phyloP scores from a whole-genome alignment of 1,140 invertebrate species.

The Anastatus disparis region DNA sequence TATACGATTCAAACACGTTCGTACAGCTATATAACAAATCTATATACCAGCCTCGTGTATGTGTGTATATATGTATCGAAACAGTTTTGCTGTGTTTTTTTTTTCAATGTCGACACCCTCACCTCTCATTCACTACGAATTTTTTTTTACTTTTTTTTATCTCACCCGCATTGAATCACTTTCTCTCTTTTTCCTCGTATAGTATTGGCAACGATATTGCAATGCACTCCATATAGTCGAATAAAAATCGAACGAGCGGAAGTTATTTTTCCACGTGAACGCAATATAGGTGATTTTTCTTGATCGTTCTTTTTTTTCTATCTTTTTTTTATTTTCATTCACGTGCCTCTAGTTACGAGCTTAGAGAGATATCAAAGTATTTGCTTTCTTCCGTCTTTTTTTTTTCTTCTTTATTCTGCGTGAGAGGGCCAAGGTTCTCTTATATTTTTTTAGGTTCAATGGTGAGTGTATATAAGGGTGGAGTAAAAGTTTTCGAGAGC shows the following conservation, averaged over 20 bases:
- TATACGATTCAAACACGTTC: constrained; percentile 27
- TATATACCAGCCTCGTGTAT: constrained; percentile 8
- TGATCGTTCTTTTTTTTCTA: constrained; percentile 17
- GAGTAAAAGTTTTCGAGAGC: background rate
- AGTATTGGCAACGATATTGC: constrained; percentile 7
- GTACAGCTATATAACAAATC: background rate
- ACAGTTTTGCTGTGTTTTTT: constrained; percentile 29
- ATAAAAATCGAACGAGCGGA: constrained; percentile 13
- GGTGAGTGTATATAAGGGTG: background rate
- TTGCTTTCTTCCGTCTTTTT: background rate
- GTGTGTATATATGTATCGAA: constrained; percentile 7
- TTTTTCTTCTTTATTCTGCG: background rate
- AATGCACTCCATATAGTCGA: background rate
- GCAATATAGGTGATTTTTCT: constrained; percentile 24
- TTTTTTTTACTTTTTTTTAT: constrained; percentile 10
- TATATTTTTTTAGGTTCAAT: background rate
- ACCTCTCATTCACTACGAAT: background rate
- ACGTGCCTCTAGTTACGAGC: constrained; percentile 12
- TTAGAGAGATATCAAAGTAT: background rate
- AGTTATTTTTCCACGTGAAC: constrained; percentile 30
- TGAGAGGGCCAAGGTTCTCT: background rate
- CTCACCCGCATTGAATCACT: background rate
- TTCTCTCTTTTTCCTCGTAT: too few relatives aligned
- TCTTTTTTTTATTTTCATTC: background rate
- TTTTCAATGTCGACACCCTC: constrained; percentile 31